A percentile compares a stretch with the other conserved stretches of the same genome.
phyloP scores from a whole-genome alignment of 1,140 invertebrate genomes.

The Drosophila pseudoananassae region DNA sequence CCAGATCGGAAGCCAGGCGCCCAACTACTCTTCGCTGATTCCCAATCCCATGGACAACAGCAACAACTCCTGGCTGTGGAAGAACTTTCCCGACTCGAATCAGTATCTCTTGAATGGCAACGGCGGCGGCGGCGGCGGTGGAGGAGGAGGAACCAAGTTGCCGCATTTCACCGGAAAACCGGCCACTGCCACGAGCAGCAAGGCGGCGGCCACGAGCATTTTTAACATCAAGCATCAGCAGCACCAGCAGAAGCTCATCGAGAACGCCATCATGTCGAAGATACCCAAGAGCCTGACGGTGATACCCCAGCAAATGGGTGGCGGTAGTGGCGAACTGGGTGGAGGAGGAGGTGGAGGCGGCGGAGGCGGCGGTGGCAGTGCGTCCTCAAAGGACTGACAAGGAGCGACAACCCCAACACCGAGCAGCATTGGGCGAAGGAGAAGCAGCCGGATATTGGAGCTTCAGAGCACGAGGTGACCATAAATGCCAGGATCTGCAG shows the following conservation, averaged over 20 bases:
- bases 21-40: conserved; percentile 19
- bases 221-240: conserved; percentile 59
- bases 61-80: conserved; percentile 76
- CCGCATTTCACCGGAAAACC: conserved; percentile 70
- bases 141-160: conserved; percentile 40
- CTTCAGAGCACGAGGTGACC: conserved; percentile 17
- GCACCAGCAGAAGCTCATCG: conserved; percentile 72
- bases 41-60: conserved; percentile 49
- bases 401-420: background rate
- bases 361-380: background rate
- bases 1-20: conserved; percentile 37
- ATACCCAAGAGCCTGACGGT: conserved; percentile 91
- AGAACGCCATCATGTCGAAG: conserved; percentile 86
- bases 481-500: background rate
- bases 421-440: background rate
- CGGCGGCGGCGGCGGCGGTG: conserved; percentile 3
- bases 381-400: conserved; percentile 33
- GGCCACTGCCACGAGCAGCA: conserved; percentile 49
- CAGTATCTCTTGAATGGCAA: conserved; percentile 71
- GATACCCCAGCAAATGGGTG: conserved; percentile 86
- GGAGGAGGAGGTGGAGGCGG: conserved; percentile 16
- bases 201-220: conserved; percentile 12
- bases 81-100: conserved; percentile 75
- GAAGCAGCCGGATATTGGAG: conserved; percentile 29
- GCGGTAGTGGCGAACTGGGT: background rate